Evolutionary conservation across 2,113 vertebrate species (phyloP).

Genomic region (rat (Rattus norvegicus)): DNA sequence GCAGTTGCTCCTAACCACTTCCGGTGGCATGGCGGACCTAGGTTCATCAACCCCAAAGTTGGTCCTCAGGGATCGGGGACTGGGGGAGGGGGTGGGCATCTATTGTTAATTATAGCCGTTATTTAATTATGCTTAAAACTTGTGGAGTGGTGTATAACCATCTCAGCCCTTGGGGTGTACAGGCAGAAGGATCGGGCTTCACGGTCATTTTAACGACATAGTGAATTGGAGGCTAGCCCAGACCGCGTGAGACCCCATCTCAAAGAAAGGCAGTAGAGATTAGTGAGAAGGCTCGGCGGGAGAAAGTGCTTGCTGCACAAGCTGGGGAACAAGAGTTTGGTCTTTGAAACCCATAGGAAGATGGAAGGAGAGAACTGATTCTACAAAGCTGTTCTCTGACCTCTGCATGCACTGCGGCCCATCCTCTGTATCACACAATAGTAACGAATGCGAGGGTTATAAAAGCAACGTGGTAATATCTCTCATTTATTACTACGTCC

Average conservation of each 20-base stretch:
- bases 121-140: slow-evolving; percentile 6
- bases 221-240: background rate
- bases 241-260: background rate
- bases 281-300: background rate
- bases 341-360: background rate
- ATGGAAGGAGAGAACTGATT: background rate
- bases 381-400: background rate
- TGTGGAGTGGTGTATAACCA: background rate
- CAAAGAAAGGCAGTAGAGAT: background rate
- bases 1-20: background rate
- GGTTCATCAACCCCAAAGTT: background rate
- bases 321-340: background rate
- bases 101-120: background rate
- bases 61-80: background rate
- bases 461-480: background rate
- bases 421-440: background rate
- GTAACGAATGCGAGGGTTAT: background rate
- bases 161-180: background rate
- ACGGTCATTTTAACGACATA: background rate
- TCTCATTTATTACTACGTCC: background rate
- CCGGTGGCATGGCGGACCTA: no score
- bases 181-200: background rate
- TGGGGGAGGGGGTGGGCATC: background rate
- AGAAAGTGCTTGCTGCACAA: background rate
- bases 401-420: background rate